Conservation (phyloP, 2,113 vertebrate genomes). For the Rattus rattus region DNA sequence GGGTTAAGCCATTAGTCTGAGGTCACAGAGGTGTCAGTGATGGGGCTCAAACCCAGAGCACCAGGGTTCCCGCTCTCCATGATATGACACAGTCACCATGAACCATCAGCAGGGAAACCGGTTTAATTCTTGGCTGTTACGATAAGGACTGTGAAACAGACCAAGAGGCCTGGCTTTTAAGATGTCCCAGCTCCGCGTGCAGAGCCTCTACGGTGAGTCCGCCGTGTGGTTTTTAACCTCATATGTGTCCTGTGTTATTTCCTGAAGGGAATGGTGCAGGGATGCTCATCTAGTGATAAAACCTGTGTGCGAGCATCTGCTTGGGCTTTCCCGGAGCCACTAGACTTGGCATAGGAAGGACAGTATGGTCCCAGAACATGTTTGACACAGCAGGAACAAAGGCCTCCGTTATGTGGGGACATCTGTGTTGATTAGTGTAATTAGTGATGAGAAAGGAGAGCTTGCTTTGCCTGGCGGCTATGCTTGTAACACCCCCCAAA, state of each 20-base stretch:
- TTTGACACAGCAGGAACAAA: constrained; percentile 27
- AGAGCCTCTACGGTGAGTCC: neutral
- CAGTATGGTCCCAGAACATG: neutral
- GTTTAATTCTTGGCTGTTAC: neutral
- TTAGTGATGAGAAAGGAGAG: constrained; percentile 5
- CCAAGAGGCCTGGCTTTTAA: neutral
- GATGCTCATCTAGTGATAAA: neutral
- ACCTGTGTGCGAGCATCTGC: neutral
- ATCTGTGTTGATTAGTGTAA: constrained; percentile 30
- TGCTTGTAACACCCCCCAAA: too few species aligned
- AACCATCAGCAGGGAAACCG: neutral
- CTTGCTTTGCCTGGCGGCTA: neutral
- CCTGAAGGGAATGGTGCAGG: neutral
- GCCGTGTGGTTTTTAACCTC: neutral
- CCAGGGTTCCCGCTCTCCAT: neutral
- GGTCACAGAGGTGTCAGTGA: neutral
- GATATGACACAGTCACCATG: neutral
- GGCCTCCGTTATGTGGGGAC: neutral
- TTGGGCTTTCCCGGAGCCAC: neutral
- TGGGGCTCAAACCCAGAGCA: neutral
- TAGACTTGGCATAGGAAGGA: constrained; percentile 46
- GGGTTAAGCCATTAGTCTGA: neutral
- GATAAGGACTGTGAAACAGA: neutral
- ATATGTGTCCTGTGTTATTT: constrained; percentile 2
- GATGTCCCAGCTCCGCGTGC: neutral